These are phyloP conservation scores for Sinosuthora webbiana DNA, from an alignment of 2,113 vertebrate genomes.

Conservation along the genomic window DNA sequence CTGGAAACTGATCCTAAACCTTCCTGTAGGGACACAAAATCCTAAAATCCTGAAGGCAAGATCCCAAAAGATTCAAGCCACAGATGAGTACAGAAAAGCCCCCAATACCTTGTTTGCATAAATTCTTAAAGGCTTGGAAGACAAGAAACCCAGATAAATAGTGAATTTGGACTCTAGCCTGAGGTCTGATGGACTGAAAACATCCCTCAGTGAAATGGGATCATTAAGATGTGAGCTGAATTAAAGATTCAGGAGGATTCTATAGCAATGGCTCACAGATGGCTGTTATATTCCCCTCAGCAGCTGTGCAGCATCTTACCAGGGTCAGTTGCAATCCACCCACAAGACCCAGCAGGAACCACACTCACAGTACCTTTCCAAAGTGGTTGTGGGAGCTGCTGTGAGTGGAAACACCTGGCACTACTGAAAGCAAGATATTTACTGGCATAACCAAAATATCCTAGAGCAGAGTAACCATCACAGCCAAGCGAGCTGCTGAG, in stretches of 20 bases:
- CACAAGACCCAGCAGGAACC: background rate
- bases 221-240: background rate
- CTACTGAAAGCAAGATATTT: background rate
- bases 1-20: background rate
- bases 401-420: background rate
- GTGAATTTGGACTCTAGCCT: background rate
- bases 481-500: background rate
- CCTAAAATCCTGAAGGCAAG: background rate
- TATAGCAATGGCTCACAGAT: background rate
- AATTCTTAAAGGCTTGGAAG: background rate
- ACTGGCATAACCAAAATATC: background rate
- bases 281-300: background rate
- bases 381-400: background rate
- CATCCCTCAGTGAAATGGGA: background rate
- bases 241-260: background rate
- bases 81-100: background rate
- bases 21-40: background rate
- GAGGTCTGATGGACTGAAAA: background rate
- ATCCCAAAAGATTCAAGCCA: background rate
- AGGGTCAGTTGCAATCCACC: background rate
- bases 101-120: background rate
- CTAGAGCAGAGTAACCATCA: background rate
- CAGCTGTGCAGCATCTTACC: background rate
- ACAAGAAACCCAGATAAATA: background rate
- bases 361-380: background rate